These are phyloP conservation scores for Heliconius himera DNA, from an alignment of 1,140 invertebrate species.

Conservation along the genomic window DNA sequence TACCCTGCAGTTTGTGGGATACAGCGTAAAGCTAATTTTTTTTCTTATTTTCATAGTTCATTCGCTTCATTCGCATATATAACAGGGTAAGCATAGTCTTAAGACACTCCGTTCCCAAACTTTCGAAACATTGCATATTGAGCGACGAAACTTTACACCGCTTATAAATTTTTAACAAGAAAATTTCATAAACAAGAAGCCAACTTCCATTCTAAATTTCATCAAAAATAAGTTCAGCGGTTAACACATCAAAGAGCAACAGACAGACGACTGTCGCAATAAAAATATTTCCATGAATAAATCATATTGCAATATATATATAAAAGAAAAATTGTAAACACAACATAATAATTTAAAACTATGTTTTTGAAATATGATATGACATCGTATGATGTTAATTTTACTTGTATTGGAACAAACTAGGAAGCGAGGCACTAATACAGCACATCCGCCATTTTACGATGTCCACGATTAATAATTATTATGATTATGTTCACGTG, in stretches of 20 bases:
- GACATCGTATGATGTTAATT: background rate
- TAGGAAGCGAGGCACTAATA: slow-evolving; percentile 21
- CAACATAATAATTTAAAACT: background rate
- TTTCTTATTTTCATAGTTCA: no score
- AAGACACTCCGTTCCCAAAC: no score
- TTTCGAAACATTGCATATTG: no score
- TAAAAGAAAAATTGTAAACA: background rate
- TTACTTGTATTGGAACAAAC: slow-evolving; percentile 19
- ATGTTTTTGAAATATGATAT: slow-evolving; percentile 9
- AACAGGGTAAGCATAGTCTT: no score
- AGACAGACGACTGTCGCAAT: background rate
- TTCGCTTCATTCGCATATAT: no score
- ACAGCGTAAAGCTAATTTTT: no score
- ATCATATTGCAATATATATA: background rate
- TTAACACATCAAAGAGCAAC: background rate
- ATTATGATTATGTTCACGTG: background rate
- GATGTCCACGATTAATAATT: background rate
- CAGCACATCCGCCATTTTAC: slow-evolving; percentile 26
- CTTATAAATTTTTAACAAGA: background rate
- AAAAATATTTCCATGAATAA: background rate
- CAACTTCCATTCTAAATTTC: background rate
- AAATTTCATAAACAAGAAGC: background rate
- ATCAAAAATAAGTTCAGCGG: no score
- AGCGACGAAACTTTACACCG: no score
- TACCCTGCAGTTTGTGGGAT: no score